Conservation (phyloP, 2,113 vertebrate genomes). For the Cygnus buccinator region DNA sequence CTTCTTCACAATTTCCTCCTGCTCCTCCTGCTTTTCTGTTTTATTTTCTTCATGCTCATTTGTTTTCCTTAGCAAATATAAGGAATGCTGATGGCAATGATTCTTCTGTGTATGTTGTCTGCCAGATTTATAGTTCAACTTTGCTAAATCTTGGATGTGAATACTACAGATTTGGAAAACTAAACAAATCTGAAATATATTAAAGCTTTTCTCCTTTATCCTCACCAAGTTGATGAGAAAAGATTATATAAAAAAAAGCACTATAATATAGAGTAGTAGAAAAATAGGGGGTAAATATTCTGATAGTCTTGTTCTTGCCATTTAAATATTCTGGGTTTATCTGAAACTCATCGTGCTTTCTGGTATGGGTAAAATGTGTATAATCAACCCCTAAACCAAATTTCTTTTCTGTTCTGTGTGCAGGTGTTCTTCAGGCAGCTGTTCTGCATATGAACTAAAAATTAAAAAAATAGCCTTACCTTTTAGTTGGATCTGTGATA, state of each 20-base stretch:
- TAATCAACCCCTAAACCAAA: slow-evolving; percentile 42
- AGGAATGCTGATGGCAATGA: neutral
- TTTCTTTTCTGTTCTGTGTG: slow-evolving; percentile 23
- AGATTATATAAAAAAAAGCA: neutral
- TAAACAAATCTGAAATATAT: neutral
- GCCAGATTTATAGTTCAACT: neutral
- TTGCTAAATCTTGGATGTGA: neutral
- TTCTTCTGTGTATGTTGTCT: neutral
- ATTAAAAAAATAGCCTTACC: slow-evolving; percentile 54
- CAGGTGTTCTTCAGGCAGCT: slow-evolving; percentile 51
- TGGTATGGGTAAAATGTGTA: neutral
- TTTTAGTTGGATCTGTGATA: slow-evolving; percentile 67
- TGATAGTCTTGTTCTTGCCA: neutral
- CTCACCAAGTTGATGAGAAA: neutral
- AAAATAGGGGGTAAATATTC: neutral
- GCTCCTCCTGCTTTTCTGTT: neutral
- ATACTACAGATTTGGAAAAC: neutral
- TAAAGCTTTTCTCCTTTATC: neutral
- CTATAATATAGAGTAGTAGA: neutral
- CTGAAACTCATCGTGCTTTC: neutral
- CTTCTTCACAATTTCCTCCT: neutral
- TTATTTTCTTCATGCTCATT: neutral
- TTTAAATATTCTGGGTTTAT: slow-evolving; percentile 23
- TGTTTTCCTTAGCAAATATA: neutral
- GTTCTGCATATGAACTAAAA: slow-evolving; percentile 51